These are phyloP conservation scores for Dendrolimus houi DNA, from an alignment of 2,888 invertebrate genomes.

Conservation along the genomic window DNA sequence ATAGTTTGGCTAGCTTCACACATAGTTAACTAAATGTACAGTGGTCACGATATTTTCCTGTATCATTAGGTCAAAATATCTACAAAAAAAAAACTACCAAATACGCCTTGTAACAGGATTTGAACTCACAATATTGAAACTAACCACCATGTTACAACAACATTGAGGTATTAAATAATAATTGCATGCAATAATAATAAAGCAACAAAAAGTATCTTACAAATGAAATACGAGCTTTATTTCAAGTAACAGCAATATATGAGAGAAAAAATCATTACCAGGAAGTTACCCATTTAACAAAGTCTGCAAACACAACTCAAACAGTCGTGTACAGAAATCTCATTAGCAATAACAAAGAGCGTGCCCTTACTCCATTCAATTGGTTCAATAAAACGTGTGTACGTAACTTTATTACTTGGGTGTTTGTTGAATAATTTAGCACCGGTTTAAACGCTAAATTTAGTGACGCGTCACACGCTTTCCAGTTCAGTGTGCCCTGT, in stretches of 20 bases:
- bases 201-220: no score
- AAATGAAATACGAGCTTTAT: background rate
- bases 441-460: background rate
- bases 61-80: no score
- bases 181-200: no score
- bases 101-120: no score
- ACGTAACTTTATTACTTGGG: constrained; percentile 4
- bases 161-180: no score
- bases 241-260: background rate
- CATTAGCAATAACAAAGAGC: constrained; percentile 1
- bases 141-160: no score
- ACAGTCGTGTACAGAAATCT: background rate
- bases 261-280: background rate
- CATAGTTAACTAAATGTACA: no score
- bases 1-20: no score
- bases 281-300: background rate
- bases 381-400: constrained; percentile 3
- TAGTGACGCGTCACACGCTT: background rate
- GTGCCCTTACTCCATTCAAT: constrained; percentile 1
- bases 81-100: no score
- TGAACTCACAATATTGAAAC: no score
- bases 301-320: background rate
- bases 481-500: background rate
- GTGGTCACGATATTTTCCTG: no score
- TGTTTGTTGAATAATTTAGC: constrained; percentile 4